Evolutionary conservation across 2,797 vertebrate species (phyloP), one percentile per base, ranked within the genome.

Genomic region (Cyclura pinguis): DNA sequence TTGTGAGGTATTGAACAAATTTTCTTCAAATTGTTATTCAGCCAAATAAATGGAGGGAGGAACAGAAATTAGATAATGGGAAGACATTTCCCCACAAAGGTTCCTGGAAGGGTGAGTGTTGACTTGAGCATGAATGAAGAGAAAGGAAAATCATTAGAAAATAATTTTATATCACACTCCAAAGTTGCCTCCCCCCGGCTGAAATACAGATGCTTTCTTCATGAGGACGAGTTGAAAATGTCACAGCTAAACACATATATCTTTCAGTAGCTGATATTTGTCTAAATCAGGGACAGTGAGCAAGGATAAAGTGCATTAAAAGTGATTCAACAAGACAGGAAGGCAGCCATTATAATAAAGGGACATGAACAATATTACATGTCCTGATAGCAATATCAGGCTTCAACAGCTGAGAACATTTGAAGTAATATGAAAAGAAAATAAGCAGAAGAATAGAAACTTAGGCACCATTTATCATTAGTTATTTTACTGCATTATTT

Each of bases 41-140:
- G 27, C 32, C 64, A 50, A 64, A 52, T 85, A 55, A 87, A 90
- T 80, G 83, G 62, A 67, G 1, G 38, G 78, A 0, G 0, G 77
- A 52, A 42, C 82, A 88, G 57, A 67, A 82, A 62, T 89, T 80
- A 85, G 50, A 85, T 78, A 90, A 73, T 0, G 42, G 69, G 50
- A 86, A 80, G 9, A 29, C 24, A 84, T 72, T 86, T n/a, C 5
- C 16, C 29, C 84, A 69, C 4, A 35, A 72, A 87, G 27, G 64
- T 8, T 14, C 74, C 85, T 88, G 1, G 83, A 62, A 38, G 85
- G 24, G 88, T 89, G 74, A 87, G 73, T 82, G 86, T 20, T 73
- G 89, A 38, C 38, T 88, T 82, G 50, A 74, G 47, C 18, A 52
- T 55, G 80, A 93, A 88, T 1, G n/a, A 59, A 85, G 38, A 38